Evolutionary conservation across 2,113 vertebrate species (phyloP).

Genomic region (Sminthopsis crassicaudata): DNA sequence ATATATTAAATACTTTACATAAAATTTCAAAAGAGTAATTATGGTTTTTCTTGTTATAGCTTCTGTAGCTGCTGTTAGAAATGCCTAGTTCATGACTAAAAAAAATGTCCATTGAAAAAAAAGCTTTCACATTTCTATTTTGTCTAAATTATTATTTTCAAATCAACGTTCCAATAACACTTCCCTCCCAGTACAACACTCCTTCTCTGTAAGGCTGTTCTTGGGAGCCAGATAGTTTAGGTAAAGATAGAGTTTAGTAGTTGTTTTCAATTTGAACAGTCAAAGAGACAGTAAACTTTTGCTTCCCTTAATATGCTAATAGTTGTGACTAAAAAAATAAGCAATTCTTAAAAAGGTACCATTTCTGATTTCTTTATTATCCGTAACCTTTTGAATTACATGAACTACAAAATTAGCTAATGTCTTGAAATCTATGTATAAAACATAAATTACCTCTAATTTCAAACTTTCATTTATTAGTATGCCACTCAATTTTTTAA

Average conservation of each 20-base stretch:
- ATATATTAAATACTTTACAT: conserved; percentile 81
- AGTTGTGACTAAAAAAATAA: conserved; percentile 79
- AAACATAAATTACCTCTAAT: conserved; percentile 91
- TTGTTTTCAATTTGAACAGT: conserved; percentile 74
- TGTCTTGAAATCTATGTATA: conserved; percentile 88
- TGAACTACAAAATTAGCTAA: conserved; percentile 90
- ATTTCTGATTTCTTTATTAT: conserved; percentile 87
- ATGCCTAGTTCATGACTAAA: conserved; percentile 77
- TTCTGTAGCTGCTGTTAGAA: conserved; percentile 81
- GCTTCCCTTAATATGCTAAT: conserved; percentile 79
- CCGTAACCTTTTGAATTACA: conserved; percentile 86
- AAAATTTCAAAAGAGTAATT: conserved; percentile 76
- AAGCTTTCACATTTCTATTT: conserved; percentile 69
- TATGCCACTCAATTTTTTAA: conserved; percentile 79
- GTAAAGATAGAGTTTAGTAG: conserved; percentile 78
- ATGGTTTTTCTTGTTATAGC: conserved; percentile 68
- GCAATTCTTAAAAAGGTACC: conserved; percentile 85
- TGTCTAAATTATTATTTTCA: conserved; percentile 78
- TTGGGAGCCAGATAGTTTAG: conserved; percentile 73
- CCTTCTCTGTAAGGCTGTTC: conserved; percentile 77
- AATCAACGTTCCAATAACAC: conserved; percentile 79
- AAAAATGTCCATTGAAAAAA: conserved; percentile 69
- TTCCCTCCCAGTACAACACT: conserved; percentile 77
- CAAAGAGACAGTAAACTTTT: conserved; percentile 86
- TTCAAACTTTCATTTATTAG: conserved; percentile 84